These are phyloP conservation scores for Dunckerocampus dactyliophorus DNA, from an alignment of 2,113 vertebrate genomes.

Conservation along the genomic window DNA sequence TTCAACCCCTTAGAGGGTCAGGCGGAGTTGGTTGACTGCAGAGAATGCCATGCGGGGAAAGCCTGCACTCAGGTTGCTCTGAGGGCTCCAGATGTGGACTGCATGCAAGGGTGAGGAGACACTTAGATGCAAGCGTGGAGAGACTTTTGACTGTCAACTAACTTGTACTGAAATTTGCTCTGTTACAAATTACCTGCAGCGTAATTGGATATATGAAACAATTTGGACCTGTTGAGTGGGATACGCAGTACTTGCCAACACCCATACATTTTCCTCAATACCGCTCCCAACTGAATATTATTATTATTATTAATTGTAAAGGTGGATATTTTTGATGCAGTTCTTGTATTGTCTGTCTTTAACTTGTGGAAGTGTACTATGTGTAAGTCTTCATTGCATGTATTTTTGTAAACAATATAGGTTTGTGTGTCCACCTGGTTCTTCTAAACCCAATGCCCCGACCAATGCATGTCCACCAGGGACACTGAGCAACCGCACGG, in stretches of 20 bases:
- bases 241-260: not conserved
- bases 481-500: slow-evolving; percentile 70
- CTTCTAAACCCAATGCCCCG: slow-evolving; percentile 73
- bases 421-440: slow-evolving; percentile 78
- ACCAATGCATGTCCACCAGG: slow-evolving; percentile 78
- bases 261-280: too few relatives aligned
- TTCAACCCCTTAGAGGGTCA: slow-evolving; percentile 80
- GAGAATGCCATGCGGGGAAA: slow-evolving; percentile 76
- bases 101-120: slow-evolving; percentile 74
- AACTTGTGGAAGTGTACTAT: not conserved
- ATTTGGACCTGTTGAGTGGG: not conserved
- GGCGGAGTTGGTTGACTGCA: slow-evolving; percentile 75
- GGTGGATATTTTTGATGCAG: not conserved
- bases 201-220: too few relatives aligned
- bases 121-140: too few relatives aligned
- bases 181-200: too few relatives aligned
- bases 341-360: not conserved
- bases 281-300: not conserved
- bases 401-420: slow-evolving; percentile 45
- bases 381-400: not conserved
- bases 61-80: slow-evolving; percentile 80
- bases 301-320: not conserved
- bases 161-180: too few relatives aligned
- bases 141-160: too few relatives aligned
- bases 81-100: slow-evolving; percentile 73